Evolutionary conservation across 2,888 invertebrate species (phyloP).

Genomic region (Sicus ferrugineus): DNA sequence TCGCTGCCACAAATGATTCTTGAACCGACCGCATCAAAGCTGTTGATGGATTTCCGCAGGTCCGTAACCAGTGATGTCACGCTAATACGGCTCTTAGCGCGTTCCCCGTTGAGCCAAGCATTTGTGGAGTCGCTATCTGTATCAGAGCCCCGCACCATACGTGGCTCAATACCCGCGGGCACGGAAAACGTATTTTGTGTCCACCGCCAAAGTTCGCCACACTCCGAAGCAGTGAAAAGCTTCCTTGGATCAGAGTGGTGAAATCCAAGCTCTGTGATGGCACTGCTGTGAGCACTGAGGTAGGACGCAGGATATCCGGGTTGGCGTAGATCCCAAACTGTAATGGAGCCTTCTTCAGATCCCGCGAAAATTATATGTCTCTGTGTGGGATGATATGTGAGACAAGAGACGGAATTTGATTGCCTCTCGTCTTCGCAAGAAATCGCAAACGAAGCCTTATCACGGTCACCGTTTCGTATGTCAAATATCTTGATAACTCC

Average conservation of each 20-base stretch:
- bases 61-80: constrained; percentile 75
- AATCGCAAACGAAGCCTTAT: constrained; percentile 72
- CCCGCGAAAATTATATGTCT: constrained; percentile 85
- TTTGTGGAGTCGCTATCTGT: constrained; percentile 56
- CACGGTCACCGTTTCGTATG: constrained; percentile 71
- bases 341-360: constrained; percentile 84
- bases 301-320: constrained; percentile 83
- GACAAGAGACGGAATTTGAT: constrained; percentile 73
- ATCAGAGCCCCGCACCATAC: constrained; percentile 30
- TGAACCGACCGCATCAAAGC: constrained; percentile 78
- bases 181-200: constrained; percentile 69
- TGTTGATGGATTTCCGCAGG: constrained; percentile 82
- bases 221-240: constrained; percentile 79
- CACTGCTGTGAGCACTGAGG: constrained; percentile 77
- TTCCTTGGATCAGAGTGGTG: constrained; percentile 87
- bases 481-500: constrained; percentile 94
- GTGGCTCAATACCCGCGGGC: constrained; percentile 29
- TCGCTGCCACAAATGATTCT: constrained; percentile 85
- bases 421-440: constrained; percentile 73
- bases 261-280: constrained; percentile 86
- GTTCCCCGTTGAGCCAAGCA: constrained; percentile 75
- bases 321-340: constrained; percentile 89
- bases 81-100: constrained; percentile 69
- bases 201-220: constrained; percentile 93
- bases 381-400: constrained; percentile 87